These are phyloP conservation scores for Drosophila bifasciata DNA, from an alignment of 1,140 invertebrate species.

Conservation along the genomic window DNA sequence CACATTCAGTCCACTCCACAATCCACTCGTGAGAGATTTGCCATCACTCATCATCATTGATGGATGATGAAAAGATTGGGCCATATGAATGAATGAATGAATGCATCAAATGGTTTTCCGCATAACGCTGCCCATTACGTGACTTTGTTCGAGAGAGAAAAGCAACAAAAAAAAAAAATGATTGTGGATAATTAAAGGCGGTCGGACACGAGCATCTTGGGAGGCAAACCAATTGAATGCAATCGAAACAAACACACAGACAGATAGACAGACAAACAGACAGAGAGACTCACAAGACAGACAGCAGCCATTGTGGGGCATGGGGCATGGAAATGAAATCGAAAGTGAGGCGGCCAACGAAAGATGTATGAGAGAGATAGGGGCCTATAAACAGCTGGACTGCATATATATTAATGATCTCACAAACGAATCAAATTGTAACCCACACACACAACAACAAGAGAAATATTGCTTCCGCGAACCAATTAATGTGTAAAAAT, in stretches of 20 bases:
- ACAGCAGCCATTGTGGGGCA: constrained; percentile 12
- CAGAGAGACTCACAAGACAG: constrained; percentile 18
- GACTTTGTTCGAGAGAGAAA: constrained; percentile 6
- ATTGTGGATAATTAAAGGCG: constrained; percentile 42
- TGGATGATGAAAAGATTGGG: constrained; percentile 41
- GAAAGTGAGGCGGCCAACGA: constrained; percentile 3
- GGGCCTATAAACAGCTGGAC: constrained; percentile 1
- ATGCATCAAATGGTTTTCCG: constrained; percentile 32
- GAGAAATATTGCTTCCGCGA: constrained; percentile 23
- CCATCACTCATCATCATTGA: constrained; percentile 25
- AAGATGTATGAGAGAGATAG: too few species aligned
- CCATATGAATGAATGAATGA: constrained; percentile 1
- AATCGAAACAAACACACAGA: constrained; percentile 33
- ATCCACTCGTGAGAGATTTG: not conserved
- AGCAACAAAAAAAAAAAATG: constrained; percentile 16
- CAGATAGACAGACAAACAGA: too few species aligned
- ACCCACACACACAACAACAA: constrained; percentile 3
- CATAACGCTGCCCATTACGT: constrained; percentile 45
- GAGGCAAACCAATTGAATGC: constrained; percentile 44
- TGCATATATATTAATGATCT: not conserved
- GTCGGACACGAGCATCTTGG: constrained; percentile 26
- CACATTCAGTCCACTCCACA: too few species aligned
- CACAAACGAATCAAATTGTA: constrained; percentile 26
- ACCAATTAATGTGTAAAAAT: constrained; percentile 66
- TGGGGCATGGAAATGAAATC: constrained; percentile 17